phyloP scores from a whole-genome alignment of 2,888 invertebrate species.

The Teleogryllus oceanicus region DNA sequence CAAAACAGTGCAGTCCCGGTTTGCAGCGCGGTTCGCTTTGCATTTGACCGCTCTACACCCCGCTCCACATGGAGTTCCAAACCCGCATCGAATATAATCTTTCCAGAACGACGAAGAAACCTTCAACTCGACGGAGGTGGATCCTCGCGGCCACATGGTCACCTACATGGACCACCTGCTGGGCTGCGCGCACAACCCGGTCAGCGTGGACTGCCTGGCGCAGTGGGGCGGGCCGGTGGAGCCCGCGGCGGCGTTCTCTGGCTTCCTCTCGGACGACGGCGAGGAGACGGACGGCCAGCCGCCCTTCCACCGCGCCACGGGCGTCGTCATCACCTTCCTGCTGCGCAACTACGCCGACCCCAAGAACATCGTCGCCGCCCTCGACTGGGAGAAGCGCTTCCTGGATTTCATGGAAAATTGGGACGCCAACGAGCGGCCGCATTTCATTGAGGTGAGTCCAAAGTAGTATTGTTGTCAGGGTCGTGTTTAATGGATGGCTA shows the following conservation, averaged over 20 bases:
- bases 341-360: constrained; percentile 60
- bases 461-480: no score
- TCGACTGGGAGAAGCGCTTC: constrained; percentile 1
- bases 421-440: background rate
- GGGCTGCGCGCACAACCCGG: background rate
- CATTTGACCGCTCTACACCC: no score
- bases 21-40: no score
- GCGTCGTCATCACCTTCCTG: constrained; percentile 73
- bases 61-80: no score
- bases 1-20: no score
- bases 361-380: background rate
- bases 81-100: no score
- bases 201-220: constrained; percentile 65
- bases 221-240: constrained; percentile 85
- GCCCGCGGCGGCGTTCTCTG: constrained; percentile 80
- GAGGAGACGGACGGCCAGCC: constrained; percentile 36
- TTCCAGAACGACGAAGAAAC: background rate
- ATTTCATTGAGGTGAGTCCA: background rate
- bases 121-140: background rate
- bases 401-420: background rate
- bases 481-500: no score
- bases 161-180: background rate
- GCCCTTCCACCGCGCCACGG: constrained; percentile 44
- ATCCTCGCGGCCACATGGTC: background rate
- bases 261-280: constrained; percentile 47